Evolutionary conservation across 2,888 invertebrate genomes (phyloP).

Genomic region (Branchellion lobata): DNA sequence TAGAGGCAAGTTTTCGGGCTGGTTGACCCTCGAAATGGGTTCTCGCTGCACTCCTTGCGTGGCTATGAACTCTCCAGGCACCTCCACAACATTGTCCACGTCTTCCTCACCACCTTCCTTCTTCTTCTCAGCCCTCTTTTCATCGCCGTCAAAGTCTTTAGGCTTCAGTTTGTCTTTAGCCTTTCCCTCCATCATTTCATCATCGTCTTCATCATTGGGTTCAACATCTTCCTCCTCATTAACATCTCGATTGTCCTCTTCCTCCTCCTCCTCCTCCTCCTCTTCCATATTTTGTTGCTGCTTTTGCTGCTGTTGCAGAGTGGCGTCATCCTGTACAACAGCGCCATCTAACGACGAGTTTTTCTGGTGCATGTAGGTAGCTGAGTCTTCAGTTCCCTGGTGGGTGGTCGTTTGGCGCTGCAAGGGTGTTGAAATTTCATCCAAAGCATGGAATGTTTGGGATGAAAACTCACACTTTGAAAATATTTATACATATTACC

Average conservation of each 20-base stretch:
- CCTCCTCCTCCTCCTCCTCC: slow-evolving; percentile 44
- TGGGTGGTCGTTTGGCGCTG: not conserved
- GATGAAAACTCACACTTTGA: too few relatives aligned
- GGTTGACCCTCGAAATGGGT: not conserved
- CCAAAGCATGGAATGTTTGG: too few relatives aligned
- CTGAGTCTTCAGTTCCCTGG: not conserved
- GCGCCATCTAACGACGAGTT: slow-evolving; percentile 49
- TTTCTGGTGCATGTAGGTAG: slow-evolving; percentile 12
- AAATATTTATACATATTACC: too few relatives aligned
- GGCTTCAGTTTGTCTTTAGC: not conserved
- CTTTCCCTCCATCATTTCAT: not conserved
- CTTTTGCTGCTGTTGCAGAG: slow-evolving; percentile 57
- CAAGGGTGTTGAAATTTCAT: not conserved
- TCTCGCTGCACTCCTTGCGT: not conserved
- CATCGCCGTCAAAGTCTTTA: not conserved
- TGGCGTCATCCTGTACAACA: slow-evolving; percentile 55
- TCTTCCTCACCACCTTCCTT: not conserved
- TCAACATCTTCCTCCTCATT: not conserved
- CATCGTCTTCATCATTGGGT: not conserved
- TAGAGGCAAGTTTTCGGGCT: not conserved
- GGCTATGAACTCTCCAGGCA: not conserved
- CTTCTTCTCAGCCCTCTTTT: not conserved
- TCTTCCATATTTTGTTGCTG: slow-evolving; percentile 44
- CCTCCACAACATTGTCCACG: not conserved
- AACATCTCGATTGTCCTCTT: not conserved